Conservation (phyloP, 2,888 invertebrate species). For the Athripsodes cinereus region DNA sequence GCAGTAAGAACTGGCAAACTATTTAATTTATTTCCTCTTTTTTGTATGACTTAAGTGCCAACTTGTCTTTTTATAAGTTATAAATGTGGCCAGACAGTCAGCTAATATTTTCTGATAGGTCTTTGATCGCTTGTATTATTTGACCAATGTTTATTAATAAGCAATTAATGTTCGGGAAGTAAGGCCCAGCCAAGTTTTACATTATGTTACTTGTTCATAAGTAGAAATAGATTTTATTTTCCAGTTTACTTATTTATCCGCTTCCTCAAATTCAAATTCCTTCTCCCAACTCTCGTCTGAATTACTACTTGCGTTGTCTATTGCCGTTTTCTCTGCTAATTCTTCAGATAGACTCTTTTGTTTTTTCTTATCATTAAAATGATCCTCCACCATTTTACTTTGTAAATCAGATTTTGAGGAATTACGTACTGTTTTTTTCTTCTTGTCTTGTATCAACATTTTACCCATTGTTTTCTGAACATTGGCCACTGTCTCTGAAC, state of each 20-base stretch:
- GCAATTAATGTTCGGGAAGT: too few species aligned
- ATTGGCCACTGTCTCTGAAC: conserved; percentile 20
- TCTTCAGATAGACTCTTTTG: conserved; percentile 30
- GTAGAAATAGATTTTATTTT: too few species aligned
- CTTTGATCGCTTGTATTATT: too few species aligned
- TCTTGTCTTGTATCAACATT: conserved; percentile 5
- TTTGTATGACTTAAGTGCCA: too few species aligned
- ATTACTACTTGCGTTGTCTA: conserved; percentile 47
- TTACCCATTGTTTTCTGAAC: conserved; percentile 13
- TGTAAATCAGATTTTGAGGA: conserved; percentile 41
- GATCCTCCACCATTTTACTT: conserved; percentile 48
- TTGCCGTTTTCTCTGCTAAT: conserved; percentile 26
- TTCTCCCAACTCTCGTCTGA: conserved; percentile 57
- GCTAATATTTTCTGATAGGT: too few species aligned
- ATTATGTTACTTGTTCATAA: too few species aligned
- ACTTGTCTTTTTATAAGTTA: too few species aligned
- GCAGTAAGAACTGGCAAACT: too few species aligned
- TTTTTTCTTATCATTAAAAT: conserved; percentile 40
- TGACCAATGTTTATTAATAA: too few species aligned
- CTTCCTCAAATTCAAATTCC: conserved; percentile 51
- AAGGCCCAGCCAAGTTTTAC: too few species aligned
- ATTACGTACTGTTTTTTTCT: background rate
- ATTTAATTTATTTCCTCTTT: too few species aligned
- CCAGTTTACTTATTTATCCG: background rate
- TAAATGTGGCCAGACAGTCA: too few species aligned